Percentiles rank a stretch among this genome's conserved stretches.
Evolutionary conservation across 2,113 vertebrate genomes (phyloP).

Genomic region (Varanus komodoensis): DNA sequence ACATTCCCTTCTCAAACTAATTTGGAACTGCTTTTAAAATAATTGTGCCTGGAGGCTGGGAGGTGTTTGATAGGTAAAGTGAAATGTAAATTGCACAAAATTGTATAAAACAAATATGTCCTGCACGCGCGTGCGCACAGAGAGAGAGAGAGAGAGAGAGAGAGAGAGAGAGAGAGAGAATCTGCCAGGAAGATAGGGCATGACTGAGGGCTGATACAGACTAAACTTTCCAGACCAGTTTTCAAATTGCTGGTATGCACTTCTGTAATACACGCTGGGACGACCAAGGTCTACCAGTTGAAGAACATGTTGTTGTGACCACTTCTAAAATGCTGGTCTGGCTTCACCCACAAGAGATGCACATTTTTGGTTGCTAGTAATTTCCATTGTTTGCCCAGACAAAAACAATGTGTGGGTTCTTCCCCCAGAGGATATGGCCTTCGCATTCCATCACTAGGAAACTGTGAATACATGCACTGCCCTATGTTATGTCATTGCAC

Average conservation of each 20-base stretch:
- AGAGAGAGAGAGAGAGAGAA: neutral
- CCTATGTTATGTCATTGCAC: neutral
- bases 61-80: neutral
- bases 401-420: neutral
- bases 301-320: neutral
- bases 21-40: neutral
- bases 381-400: neutral
- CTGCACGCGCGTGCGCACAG: neutral
- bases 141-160: no score
- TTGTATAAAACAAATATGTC: neutral
- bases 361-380: neutral
- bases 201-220: neutral
- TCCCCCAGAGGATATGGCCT: neutral
- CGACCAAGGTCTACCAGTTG: neutral
- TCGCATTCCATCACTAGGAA: neutral
- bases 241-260: neutral
- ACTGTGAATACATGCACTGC: neutral
- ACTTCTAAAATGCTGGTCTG: neutral
- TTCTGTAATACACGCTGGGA: neutral
- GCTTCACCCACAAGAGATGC: neutral
- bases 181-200: neutral
- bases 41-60: neutral
- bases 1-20: neutral
- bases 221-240: neutral
- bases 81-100: neutral